Percentiles rank a stretch among this genome's conserved stretches.
These are phyloP conservation scores for Neocrepidodera transversa DNA, from an alignment of 2,888 invertebrate genomes.

Conservation along the genomic window DNA sequence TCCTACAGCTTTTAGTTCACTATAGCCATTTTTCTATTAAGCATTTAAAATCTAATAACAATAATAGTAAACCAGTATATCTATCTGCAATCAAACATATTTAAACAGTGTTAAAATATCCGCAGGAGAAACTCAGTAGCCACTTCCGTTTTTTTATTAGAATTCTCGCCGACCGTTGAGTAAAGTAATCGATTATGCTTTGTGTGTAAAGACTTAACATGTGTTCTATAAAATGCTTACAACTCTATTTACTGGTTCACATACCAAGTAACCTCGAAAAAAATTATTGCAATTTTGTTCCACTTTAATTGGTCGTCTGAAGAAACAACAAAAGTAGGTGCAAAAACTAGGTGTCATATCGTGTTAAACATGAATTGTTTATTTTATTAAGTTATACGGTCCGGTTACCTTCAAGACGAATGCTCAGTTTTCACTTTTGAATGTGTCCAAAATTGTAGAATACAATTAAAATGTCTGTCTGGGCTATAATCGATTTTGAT, in stretches of 20 bases:
- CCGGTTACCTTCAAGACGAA: conserved; percentile 5
- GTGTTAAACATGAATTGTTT: conserved; percentile 16
- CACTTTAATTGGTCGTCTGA: conserved; percentile 35
- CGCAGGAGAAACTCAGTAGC: no score
- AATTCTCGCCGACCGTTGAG: conserved; percentile 44
- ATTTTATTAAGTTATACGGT: neutral
- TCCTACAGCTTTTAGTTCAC: no score
- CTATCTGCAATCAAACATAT: no score
- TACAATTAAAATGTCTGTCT: no score
- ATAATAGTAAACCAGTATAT: no score
- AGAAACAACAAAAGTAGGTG: conserved; percentile 35
- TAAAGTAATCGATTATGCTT: conserved; percentile 48
- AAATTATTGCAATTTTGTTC: conserved; percentile 42
- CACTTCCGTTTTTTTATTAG: conserved; percentile 36
- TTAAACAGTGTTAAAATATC: no score
- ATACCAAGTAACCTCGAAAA: conserved; percentile 48
- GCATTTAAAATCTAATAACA: no score
- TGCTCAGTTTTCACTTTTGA: conserved; percentile 1
- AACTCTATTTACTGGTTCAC: conserved; percentile 48
- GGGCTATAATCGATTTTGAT: no score
- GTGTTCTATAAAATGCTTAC: conserved; percentile 48
- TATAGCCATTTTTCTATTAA: no score
- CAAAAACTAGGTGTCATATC: conserved; percentile 16
- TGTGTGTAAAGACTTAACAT: conserved; percentile 45
- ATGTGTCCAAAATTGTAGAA: neutral